Evolutionary conservation across 2,888 invertebrate species (phyloP), one percentile per base, ranked within the genome.

Genomic region (Ennomos quercinarius): DNA sequence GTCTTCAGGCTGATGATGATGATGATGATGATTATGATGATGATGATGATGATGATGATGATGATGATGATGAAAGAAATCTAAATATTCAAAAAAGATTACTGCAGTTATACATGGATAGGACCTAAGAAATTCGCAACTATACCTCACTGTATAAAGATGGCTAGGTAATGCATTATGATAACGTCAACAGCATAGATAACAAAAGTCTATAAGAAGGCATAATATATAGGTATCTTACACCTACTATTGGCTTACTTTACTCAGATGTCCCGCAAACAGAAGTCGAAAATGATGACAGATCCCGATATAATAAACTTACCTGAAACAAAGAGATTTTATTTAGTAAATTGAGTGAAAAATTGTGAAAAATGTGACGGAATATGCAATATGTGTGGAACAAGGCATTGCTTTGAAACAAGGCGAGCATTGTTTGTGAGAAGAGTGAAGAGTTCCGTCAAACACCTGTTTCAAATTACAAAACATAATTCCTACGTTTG

Each of bases 381-480:
- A 44, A 45, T 48, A 48, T 52, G 57, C 57, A 61, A 11, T 17
- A 37, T 38, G 40, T 45, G 49, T 51, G 43, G 34, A 55, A 58
- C 54, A 36, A 57, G 47, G 37, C 69, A 66, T 73, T 78, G 77
- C 75, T 78, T 74, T 78, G 78, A 70, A 76, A 80, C 70, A 73
- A 52, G 55, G 48, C 57, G 50, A 57, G 54, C 35, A 77, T 68
- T 86, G 83, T 84, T 85, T 82, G 74, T 70, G 69, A 72, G 74
- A 69, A 64, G 71, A 66, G 70, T 74, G 73, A 77, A 79, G 78
- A 78, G 84, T 84, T 83, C 82, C 82, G 76, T 61, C 77, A 85
- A 86, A 84, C 85, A 85, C 72, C 65, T 27, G 81, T 77, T 77
- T 79, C 77, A 71, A 80, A 69, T 86, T 84, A 75, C 86, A 81